phyloP scores from a whole-genome alignment of 92 coral and sea anemone genomes.

The Meandrina meandrites region DNA sequence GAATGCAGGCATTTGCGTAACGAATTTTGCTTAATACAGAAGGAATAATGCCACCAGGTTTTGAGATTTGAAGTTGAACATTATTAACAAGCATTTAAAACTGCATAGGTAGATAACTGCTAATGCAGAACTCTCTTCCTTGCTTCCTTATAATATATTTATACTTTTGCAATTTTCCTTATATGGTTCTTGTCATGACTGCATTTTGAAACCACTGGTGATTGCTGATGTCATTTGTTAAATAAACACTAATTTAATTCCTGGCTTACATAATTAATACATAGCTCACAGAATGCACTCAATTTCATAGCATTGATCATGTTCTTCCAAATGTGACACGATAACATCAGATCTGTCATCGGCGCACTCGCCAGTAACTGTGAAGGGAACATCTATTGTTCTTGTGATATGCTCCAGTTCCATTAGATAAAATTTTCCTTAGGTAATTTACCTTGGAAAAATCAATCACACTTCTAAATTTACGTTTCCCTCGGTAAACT shows the following conservation, averaged over 20 bases:
- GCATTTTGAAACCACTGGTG: background rate
- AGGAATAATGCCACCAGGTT: background rate
- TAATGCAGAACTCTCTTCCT: background rate
- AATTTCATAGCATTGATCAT: no score
- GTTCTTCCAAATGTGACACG: no score
- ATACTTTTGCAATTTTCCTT: background rate
- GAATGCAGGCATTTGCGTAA: background rate
- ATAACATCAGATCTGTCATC: no score
- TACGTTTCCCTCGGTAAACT: no score
- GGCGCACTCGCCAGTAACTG: no score
- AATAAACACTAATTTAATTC: background rate
- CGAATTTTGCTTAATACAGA: background rate
- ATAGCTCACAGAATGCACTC: no score
- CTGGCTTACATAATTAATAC: background rate
- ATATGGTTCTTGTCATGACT: background rate
- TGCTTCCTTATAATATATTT: background rate
- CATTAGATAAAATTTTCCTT: no score
- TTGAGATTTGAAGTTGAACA: background rate
- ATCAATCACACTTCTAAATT: no score
- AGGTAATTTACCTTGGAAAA: no score
- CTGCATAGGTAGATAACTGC: background rate
- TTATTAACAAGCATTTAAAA: background rate
- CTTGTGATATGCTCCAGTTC: no score
- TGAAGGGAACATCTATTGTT: no score
- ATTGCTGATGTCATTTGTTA: background rate